Conservation (phyloP, 1,140 invertebrate species). For the Geopemphigus sp. region DNA sequence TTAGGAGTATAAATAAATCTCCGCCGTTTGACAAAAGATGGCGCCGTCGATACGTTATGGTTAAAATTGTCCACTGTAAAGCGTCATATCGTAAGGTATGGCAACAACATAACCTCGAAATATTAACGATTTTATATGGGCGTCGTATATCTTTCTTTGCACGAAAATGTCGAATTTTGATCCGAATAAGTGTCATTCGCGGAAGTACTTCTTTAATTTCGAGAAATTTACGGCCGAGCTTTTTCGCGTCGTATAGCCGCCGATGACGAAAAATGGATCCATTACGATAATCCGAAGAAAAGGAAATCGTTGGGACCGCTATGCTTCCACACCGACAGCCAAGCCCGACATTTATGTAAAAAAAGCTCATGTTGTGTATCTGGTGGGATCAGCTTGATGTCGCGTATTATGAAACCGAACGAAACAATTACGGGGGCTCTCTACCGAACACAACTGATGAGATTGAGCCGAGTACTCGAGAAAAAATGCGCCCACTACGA, state of each 20-base stretch:
- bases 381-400: background rate
- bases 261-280: constrained; percentile 49
- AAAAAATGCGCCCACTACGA: constrained; percentile 50
- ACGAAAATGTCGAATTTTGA: no score
- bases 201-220: no score
- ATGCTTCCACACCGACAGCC: background rate
- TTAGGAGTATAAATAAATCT: no score
- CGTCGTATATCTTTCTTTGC: no score
- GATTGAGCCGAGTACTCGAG: constrained; percentile 43
- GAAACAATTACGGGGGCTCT: background rate
- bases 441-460: background rate
- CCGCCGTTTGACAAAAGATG: no score
- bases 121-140: no score
- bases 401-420: background rate
- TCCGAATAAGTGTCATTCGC: no score
- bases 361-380: background rate
- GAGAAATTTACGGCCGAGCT: no score
- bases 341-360: background rate
- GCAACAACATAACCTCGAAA: no score
- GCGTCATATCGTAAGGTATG: no score
- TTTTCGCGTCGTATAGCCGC: constrained; percentile 21
- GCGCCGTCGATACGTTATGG: no score
- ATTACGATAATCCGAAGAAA: background rate
- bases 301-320: background rate
- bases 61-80: no score